Evolutionary conservation across 2,113 vertebrate species (phyloP), one percentile per base, ranked within the genome.

Genomic region (Eulemur rufifrons): DNA sequence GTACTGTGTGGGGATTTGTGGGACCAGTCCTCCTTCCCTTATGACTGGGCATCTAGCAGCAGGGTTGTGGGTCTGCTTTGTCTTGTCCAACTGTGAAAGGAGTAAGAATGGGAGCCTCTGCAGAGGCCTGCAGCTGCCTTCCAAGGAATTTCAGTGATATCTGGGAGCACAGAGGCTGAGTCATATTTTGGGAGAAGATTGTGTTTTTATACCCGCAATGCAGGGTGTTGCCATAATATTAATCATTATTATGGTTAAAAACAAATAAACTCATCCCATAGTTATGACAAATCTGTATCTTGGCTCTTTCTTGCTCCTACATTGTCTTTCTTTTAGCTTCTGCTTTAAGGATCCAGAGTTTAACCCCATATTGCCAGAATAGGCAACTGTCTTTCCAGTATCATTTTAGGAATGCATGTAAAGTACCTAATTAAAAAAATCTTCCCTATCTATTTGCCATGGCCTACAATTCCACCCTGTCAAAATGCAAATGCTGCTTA

Each of bases 141-240:
- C 98, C 97, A 98, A 98, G 95, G 97, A 98, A 97, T 98, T 97
- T 98, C 89, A 42, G 92, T 98, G 97, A 92, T 97, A 98, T 97
- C 77, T 98, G 97, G 91, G 97, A 98, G 69, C 76, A 45, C 96
- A 98, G 97, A 95, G 96, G 90, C 77, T 98, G 98, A 98, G 97
- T 98, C 92, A 98, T 98, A 97, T 98, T 96, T 98, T 98, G 97
- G 98, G 98, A 98, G 97, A 97, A 78, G 91, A 97, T 95, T 97
- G 93, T 98, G 98, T 81, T 97, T 98, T 98, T 97, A 97, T 97
- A 98, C 97, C 98, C 98, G 94, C 91, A 97, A 61, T 97, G 63
- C 34, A 98, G 97, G 77, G 87, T 98, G 98, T 98, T 98, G 96
- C 95, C 97, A 95, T 98, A 97, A 98, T 98, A 98, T 97, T 97